phyloP scores from a whole-genome alignment of 2,797 vertebrate species.

The Caiman crocodilus region DNA sequence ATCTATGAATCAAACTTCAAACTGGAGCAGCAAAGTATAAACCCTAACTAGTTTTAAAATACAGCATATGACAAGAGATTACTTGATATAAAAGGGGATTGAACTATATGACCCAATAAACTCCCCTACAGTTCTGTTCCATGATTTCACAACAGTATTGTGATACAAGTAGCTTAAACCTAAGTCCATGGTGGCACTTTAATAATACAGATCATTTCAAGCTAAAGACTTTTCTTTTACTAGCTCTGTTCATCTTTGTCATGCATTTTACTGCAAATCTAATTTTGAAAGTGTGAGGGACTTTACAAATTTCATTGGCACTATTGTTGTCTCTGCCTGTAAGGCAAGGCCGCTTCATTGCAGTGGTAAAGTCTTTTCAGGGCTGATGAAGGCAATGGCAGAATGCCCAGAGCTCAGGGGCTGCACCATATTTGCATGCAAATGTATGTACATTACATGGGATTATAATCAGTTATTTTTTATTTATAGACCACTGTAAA shows the following conservation, averaged over 20 bases:
- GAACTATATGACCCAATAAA: neutral
- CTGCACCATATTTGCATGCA: conserved; percentile 50
- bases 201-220: neutral
- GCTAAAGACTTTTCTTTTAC: neutral
- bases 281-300: neutral
- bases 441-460: conserved; percentile 21
- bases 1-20: conserved; percentile 45
- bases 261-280: neutral
- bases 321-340: neutral
- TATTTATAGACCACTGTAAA: neutral
- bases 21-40: neutral
- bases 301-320: neutral
- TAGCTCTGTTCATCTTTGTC: neutral
- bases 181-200: conserved; percentile 4
- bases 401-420: conserved; percentile 45
- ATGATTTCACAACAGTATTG: neutral
- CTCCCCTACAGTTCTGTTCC: conserved; percentile 29
- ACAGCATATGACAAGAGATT: neutral
- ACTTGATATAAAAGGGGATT: neutral
- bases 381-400: conserved; percentile 20
- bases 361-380: neutral
- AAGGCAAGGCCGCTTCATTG: neutral
- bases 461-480: neutral
- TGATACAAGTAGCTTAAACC: neutral
- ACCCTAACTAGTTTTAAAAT: conserved; percentile 43